These are phyloP conservation scores for Eumeta japonica DNA, from an alignment of 1,140 invertebrate species.

Conservation along the genomic window DNA sequence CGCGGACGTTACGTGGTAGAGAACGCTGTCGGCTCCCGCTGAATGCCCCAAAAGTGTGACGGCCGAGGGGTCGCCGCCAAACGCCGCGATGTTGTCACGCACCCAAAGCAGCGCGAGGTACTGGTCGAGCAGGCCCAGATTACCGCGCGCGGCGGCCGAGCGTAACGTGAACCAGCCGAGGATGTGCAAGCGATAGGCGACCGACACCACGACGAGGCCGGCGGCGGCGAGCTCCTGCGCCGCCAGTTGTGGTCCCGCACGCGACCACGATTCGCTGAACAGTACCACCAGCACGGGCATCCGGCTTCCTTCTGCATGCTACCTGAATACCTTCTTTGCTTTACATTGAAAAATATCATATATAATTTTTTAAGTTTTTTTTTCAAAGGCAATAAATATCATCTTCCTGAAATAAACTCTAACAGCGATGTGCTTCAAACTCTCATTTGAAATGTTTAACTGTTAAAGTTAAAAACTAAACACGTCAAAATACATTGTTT, in stretches of 20 bases:
- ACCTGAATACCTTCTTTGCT: constrained; percentile 24
- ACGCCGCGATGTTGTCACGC: constrained; percentile 66
- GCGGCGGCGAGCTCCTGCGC: constrained; percentile 67
- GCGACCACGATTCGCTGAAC: constrained; percentile 56
- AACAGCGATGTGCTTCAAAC: no score
- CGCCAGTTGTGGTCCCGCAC: constrained; percentile 37
- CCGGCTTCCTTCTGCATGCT: constrained; percentile 58
- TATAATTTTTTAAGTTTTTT: no score
- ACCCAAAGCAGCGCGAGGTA: constrained; percentile 72
- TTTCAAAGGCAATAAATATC: no score
- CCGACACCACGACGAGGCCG: constrained; percentile 64
- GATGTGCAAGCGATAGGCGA: constrained; percentile 65
- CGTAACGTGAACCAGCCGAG: constrained; percentile 71
- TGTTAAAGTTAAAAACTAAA: no score
- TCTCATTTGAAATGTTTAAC: no score
- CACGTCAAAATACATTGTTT: no score
- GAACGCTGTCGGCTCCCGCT: constrained; percentile 62
- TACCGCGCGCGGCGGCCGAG: constrained; percentile 60
- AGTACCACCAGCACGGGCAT: constrained; percentile 62
- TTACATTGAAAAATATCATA: no score
- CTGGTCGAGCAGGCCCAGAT: constrained; percentile 72
- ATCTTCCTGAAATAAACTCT: no score
- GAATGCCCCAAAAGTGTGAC: constrained; percentile 73
- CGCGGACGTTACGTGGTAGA: constrained; percentile 63
- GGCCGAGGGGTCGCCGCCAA: constrained; percentile 69